Base-by-base conservation (phyloP, 2,797 vertebrate genomes). In the Alauda arvensis region DNA sequence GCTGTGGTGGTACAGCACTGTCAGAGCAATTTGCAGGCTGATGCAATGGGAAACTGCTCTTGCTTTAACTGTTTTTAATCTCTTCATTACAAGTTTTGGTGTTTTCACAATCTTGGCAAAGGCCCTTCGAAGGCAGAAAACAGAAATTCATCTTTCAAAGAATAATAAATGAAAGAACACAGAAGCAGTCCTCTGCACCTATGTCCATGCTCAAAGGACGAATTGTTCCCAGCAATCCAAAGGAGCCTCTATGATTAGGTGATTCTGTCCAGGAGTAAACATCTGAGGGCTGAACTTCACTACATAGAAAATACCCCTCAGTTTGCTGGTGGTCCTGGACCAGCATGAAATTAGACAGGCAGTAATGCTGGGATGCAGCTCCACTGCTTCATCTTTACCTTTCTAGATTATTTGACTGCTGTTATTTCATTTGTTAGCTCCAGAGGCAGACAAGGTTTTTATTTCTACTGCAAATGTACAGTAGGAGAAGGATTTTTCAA, bases 31-130 rank as follows among this genome's bases (percentile, higher is more conserved):
- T 75, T 84, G 72, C 40, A 75, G 56, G 48, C 46, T 4, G 31
- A 33, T 76, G 56, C 83, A 56, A 18, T 6, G 33, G 67, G 37
- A 92, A 92, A 69, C 67, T 67, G 10, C 51, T 83, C 70, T 49
- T 69, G 48, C 77, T 61, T 66, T 62, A 70, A 84, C 65, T 61
- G 34, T 17, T 78, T 55, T 80, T 53, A 13, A 78, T 78, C 81
- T 87, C 63, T 75, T 59, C n/a, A 14, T 28, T 81, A 31, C 49
- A 49, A 80, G 18, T 70, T 91, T 61, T 20, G 89, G 20, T 39
- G 48, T 61, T 56, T 76, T 43, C 67, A 67, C 37, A 87, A 20
- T 81, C 89, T 61, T 79, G 21, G 77, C n/a, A 80, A 87, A 94
- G 53, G 70, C 23, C 37, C 28, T 34, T 85, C 37, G 12, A 55